Conservation (phyloP, 2,113 vertebrate species). For the Trachemys scripta region DNA sequence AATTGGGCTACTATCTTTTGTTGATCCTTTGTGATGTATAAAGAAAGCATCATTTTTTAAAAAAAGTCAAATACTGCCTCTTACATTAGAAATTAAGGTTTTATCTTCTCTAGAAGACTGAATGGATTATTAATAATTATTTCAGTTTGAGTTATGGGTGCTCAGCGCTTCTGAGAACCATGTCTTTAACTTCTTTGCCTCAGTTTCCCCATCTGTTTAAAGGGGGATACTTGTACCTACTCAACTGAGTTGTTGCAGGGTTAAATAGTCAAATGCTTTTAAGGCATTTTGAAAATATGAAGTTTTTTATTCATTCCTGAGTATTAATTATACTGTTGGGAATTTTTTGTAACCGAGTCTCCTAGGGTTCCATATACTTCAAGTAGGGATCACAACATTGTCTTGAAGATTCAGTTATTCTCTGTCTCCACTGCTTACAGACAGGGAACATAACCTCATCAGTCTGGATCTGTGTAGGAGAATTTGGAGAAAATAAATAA, state of each 20-base stretch:
- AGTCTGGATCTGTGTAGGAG: conserved; percentile 61
- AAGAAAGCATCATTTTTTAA: neutral
- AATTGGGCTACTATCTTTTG: neutral
- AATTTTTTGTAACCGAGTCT: conserved; percentile 47
- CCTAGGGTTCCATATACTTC: conserved; percentile 64
- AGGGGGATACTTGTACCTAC: neutral
- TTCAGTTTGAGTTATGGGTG: neutral
- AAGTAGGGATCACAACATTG: conserved; percentile 36
- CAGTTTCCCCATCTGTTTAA: neutral
- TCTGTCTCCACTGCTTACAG: conserved; percentile 65
- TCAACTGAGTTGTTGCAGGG: neutral
- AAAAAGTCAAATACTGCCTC: neutral
- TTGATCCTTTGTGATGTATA: neutral
- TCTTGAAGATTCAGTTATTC: conserved; percentile 65
- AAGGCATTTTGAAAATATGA: conserved; percentile 22
- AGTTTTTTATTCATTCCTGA: neutral
- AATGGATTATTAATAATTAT: neutral
- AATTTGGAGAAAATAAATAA: conserved; percentile 69
- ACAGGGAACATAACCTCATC: conserved; percentile 60
- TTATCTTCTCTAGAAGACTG: neutral
- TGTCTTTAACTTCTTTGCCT: neutral
- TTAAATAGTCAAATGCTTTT: neutral
- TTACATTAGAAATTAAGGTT: neutral
- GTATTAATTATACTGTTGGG: conserved; percentile 29
- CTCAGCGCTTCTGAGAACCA: neutral